phyloP scores from a whole-genome alignment of 2,113 vertebrate species.

The Pagrus major region DNA sequence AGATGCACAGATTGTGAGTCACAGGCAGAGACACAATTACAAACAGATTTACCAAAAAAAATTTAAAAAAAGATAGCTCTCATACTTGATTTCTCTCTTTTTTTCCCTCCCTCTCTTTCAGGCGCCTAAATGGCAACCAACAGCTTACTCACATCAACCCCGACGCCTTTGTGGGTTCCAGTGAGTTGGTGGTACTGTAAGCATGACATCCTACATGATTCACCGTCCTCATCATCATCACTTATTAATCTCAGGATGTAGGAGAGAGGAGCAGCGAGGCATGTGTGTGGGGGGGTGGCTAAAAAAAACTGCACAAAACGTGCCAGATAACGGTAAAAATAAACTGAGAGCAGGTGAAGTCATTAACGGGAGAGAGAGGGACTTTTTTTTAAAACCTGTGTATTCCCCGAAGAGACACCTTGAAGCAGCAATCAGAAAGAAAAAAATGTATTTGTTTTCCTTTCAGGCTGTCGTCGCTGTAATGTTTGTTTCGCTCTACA shows the following conservation, averaged over 20 bases:
- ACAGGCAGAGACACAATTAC: slow-evolving; percentile 50
- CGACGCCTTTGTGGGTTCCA: slow-evolving; percentile 91
- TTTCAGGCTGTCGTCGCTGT: slow-evolving; percentile 5
- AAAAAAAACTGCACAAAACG: background rate
- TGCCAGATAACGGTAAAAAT: slow-evolving; percentile 51
- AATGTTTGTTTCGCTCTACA: background rate
- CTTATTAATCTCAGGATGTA: slow-evolving; percentile 35
- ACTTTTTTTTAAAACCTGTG: slow-evolving; percentile 3
- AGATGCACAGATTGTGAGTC: slow-evolving; percentile 91
- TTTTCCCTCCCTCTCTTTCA: slow-evolving; percentile 56
- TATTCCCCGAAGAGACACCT: slow-evolving; percentile 12
- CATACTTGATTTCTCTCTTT: slow-evolving; percentile 13
- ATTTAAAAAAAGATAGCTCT: background rate
- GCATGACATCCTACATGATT: slow-evolving; percentile 81
- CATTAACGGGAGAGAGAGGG: background rate
- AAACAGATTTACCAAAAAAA: background rate
- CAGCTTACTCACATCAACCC: slow-evolving; percentile 89
- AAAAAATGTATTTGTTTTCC: background rate
- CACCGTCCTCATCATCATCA: slow-evolving; percentile 48
- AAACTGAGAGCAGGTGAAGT: background rate
- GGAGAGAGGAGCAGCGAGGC: slow-evolving; percentile 25
- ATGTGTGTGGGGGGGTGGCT: slow-evolving; percentile 19
- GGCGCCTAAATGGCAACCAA: slow-evolving; percentile 91
- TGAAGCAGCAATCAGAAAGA: slow-evolving; percentile 41
- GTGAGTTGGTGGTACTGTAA: slow-evolving; percentile 92